Evolutionary conservation across 2,888 invertebrate species (phyloP).

Genomic region (Drosophila quinaria): DNA sequence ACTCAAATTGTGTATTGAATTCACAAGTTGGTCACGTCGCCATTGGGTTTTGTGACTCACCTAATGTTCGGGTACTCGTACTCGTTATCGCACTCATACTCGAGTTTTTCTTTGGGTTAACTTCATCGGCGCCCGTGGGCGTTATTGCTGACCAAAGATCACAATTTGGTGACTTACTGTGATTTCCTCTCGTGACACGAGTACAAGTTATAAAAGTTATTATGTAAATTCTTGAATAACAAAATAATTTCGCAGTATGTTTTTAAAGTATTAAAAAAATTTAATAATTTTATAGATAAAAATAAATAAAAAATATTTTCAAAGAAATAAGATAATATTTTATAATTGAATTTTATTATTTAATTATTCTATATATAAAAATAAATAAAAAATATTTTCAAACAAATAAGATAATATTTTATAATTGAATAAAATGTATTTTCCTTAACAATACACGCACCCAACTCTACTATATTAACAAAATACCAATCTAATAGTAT

Average conservation of each 20-base stretch:
- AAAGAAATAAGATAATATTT: no score
- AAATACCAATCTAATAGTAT: not conserved
- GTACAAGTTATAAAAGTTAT: no score
- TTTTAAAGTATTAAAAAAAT: no score
- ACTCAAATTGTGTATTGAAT: conserved; percentile 31
- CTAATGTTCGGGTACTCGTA: conserved; percentile 11
- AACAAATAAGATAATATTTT: no score
- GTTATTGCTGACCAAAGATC: conserved; percentile 9
- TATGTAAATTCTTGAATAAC: no score
- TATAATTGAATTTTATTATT: no score
- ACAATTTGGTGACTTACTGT: not conserved
- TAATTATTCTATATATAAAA: not conserved
- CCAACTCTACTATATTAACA: not conserved
- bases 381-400: no score
- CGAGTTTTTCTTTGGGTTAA: conserved; percentile 5
- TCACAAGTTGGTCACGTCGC: conserved; percentile 42
- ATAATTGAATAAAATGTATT: no score
- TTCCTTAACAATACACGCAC: not conserved
- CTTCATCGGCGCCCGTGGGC: conserved; percentile 16
- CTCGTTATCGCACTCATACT: conserved; percentile 6
- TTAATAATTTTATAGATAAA: not conserved
- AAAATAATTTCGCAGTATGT: no score
- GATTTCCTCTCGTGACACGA: conserved; percentile 3
- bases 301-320: no score
- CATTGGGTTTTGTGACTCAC: conserved; percentile 30